Evolutionary conservation across 1,140 invertebrate genomes (phyloP).

Genomic region (Diorhabda sublineata): DNA sequence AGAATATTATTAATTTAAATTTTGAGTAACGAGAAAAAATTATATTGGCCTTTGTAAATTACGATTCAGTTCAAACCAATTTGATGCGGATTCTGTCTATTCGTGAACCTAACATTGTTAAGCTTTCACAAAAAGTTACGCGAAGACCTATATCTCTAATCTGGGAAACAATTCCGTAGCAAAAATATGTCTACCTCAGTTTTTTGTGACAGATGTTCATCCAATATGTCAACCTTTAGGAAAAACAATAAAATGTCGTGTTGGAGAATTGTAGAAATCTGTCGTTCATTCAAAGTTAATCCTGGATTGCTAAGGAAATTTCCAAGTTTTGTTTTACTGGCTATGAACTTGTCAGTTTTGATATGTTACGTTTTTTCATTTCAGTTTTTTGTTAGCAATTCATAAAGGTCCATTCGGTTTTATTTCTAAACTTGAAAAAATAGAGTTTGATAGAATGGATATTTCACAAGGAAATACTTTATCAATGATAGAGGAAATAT

Average conservation of each 20-base stretch:
- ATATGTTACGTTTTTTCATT: neutral
- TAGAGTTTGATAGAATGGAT: too few species aligned
- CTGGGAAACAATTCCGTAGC: conserved; percentile 24
- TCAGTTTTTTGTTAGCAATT: neutral
- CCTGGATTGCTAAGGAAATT: neutral
- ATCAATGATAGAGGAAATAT: too few species aligned
- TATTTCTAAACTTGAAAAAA: neutral
- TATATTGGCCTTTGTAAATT: too few species aligned
- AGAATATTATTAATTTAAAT: too few species aligned
- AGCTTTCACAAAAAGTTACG: too few species aligned
- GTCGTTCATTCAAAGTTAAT: conserved; percentile 2
- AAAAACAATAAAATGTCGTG: conserved; percentile 17
- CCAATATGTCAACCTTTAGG: conserved; percentile 20
- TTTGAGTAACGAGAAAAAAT: too few species aligned
- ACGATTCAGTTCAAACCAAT: too few species aligned
- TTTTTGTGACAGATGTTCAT: conserved; percentile 23
- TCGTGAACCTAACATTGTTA: too few species aligned
- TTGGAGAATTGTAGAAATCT: conserved; percentile 1
- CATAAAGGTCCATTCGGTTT: neutral
- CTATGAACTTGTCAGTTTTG: neutral
- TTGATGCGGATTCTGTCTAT: too few species aligned
- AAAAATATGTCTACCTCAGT: conserved; percentile 19
- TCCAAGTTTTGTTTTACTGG: neutral
- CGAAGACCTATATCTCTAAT: conserved; percentile 17
- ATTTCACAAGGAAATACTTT: too few species aligned